phyloP scores from a whole-genome alignment of 2,113 vertebrate genomes.

The Antennarius striatus region DNA sequence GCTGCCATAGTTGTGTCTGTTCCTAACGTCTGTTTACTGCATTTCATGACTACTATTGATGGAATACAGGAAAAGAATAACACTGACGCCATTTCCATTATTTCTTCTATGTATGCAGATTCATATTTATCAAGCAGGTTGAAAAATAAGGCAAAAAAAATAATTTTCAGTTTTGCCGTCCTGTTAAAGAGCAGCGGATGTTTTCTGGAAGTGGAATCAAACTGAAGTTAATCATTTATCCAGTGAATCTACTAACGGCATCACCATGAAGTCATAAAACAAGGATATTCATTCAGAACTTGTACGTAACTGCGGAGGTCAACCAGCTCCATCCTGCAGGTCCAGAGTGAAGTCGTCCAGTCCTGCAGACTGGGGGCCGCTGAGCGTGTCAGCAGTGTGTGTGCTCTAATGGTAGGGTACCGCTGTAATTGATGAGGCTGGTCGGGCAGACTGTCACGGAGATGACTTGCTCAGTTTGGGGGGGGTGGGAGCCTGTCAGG shows the following conservation, averaged over 20 bases:
- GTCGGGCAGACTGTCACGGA: slow-evolving; percentile 79
- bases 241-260: slow-evolving; percentile 20
- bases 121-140: too few relatives aligned
- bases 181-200: too few relatives aligned
- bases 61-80: slow-evolving; percentile 79
- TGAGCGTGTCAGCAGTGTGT: slow-evolving; percentile 69
- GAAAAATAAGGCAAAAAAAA: too few relatives aligned
- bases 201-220: background rate
- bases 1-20: slow-evolving; percentile 75
- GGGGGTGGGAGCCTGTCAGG: slow-evolving; percentile 79
- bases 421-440: slow-evolving; percentile 76
- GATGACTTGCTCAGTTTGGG: slow-evolving; percentile 85
- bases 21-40: slow-evolving; percentile 78
- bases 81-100: slow-evolving; percentile 62
- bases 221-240: background rate
- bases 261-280: slow-evolving; percentile 19
- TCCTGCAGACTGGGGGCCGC: slow-evolving; percentile 67
- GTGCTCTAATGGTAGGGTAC: slow-evolving; percentile 74
- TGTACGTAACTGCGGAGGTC: slow-evolving; percentile 24
- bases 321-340: slow-evolving; percentile 39
- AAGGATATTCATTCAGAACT: slow-evolving; percentile 23
- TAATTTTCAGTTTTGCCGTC: too few relatives aligned
- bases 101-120: slow-evolving; percentile 34
- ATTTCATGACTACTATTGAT: slow-evolving; percentile 77
- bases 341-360: slow-evolving; percentile 35